These are phyloP conservation scores for Stenopsyche tienmushanensis DNA, from an alignment of 1,140 invertebrate genomes.

Conservation along the genomic window DNA sequence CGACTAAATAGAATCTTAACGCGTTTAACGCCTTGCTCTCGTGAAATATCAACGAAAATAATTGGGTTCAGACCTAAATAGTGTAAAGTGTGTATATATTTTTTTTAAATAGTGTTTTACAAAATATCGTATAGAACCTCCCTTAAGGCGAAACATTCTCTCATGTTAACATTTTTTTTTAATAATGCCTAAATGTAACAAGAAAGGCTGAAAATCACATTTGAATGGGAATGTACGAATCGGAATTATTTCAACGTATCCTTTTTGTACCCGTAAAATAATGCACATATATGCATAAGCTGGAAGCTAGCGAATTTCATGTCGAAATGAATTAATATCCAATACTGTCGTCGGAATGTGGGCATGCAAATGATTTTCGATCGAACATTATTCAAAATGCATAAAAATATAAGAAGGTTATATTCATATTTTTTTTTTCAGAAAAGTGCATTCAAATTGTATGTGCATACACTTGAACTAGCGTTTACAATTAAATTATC, in stretches of 20 bases:
- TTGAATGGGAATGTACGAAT: slow-evolving; percentile 1
- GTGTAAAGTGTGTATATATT: slow-evolving; percentile 21
- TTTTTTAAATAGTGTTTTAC: slow-evolving; percentile 22
- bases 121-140: slow-evolving; percentile 30
- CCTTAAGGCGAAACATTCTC: slow-evolving; percentile 25
- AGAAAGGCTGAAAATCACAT: slow-evolving; percentile 29
- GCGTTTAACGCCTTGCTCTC: no score
- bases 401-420: not conserved
- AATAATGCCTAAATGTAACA: slow-evolving; percentile 22
- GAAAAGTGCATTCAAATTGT: slow-evolving; percentile 29
- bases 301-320: no score
- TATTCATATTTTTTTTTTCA: not conserved
- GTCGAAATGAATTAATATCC: no score
- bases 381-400: no score
- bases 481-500: slow-evolving; percentile 33
- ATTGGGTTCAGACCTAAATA: no score
- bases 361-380: no score
- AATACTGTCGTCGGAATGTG: no score
- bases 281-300: no score
- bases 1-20: no score
- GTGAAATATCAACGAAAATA: no score
- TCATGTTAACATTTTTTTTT: slow-evolving; percentile 2
- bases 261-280: no score
- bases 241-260: no score
- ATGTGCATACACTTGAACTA: slow-evolving; percentile 38